Evolutionary conservation across 1,140 invertebrate genomes (phyloP), one percentile per base, ranked within the genome.

Genomic region (Zelostemma sp.): DNA sequence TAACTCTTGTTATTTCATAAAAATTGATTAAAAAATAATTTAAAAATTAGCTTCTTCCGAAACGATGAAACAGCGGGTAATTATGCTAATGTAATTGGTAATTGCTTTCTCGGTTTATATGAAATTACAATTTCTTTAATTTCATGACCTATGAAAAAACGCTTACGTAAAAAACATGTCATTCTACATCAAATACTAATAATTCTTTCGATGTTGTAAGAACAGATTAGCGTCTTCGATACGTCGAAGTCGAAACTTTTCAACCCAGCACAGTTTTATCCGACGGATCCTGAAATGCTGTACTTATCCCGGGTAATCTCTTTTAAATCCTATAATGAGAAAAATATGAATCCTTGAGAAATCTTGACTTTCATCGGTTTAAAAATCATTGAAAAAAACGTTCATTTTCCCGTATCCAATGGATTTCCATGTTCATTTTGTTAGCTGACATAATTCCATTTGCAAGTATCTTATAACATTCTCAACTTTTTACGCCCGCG

Each of bases 261-360:
- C n/a, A 35, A 9, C 33, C 11, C 33, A n/a, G 33, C 33, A n/a
- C 17, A 17, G 15, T 43, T 43, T 43, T 17, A 17, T 17, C 14
- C 40, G 40, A 43, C 40, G 40, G 40, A 18, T 43, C 40, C 40
- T 17, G 40, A 43, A 40, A 43, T 9, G 40, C 16, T 43, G 40
- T 18, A 43, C 5, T 43, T 43, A 16, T 4, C 16, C 3, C 11
- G 2, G 40, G 15, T 43, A 43, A 35, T 35, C 33, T 35, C 33
- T n/a, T 35, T 35, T n/a, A 35, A 5, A 35, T 5, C 33, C 1
- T 35, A 9, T 35, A 35, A 35, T 35, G 33, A 35, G 11, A 35
- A 35, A 35, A 35, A 35, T 9, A 35, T 35, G 6, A 35, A 6
- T 35, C 33, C n/a, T n/a, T 6, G 11, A 5, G 1, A n/a, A 35